These are phyloP conservation scores for Rhinoraja longicauda DNA, from an alignment of 2,797 vertebrate genomes.

Conservation along the genomic window DNA sequence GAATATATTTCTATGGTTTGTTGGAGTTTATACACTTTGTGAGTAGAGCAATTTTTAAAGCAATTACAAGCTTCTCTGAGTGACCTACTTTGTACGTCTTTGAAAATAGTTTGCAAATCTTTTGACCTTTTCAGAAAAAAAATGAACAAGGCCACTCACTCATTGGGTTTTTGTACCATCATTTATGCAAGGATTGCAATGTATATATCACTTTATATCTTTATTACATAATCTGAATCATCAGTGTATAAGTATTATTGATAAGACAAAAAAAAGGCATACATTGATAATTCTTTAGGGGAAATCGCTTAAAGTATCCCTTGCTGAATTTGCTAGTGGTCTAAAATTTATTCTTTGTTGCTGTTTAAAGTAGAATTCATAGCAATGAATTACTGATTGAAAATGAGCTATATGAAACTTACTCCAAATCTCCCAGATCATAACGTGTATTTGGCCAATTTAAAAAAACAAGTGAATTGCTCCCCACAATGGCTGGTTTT, in stretches of 20 bases:
- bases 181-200: not conserved
- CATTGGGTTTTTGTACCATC: no score
- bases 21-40: constrained; percentile 7
- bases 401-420: not conserved
- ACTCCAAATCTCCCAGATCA: not conserved
- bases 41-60: not conserved
- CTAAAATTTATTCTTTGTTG: not conserved
- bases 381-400: not conserved
- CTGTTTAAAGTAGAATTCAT: not conserved
- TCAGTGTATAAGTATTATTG: constrained; percentile 3
- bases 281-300: not conserved
- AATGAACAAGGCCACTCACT: not conserved
- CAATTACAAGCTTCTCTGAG: not conserved
- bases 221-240: not conserved
- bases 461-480: no score
- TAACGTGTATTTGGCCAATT: not conserved
- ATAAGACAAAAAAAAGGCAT: not conserved
- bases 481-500: not conserved
- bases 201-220: constrained; percentile 17
- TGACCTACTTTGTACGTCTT: not conserved
- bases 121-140: not conserved
- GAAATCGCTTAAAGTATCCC: not conserved
- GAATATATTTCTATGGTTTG: constrained; percentile 22
- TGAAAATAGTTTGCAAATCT: not conserved
- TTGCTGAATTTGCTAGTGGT: not conserved